Evolutionary conservation across 2,113 vertebrate species (phyloP), one percentile per base, ranked within the genome.

Genomic region (Thinocorus orbignyianus): DNA sequence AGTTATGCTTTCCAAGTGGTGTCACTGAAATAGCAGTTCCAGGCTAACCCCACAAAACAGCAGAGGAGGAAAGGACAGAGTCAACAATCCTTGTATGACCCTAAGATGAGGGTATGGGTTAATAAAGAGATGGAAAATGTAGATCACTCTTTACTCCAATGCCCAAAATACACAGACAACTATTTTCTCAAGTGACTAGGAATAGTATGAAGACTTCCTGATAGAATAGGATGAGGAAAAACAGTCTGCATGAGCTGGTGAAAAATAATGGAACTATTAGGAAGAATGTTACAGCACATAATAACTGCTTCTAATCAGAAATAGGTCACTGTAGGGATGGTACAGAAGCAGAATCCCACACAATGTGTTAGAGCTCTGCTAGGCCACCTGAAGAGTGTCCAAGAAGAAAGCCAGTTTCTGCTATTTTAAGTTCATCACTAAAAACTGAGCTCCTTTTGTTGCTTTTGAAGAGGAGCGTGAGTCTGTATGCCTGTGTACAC

Each of bases 141-240:
- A 51, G 81, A 74, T 72, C 41, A 81, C 46, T 88, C 88, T 72
- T 84, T 91, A 66, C 54, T 74, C 57, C 58, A 69, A 19, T 74
- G 78, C 73, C 80, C 77, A 64, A 92, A 96, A 95, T 91, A 91
- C 42, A 46, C 39, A 23, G 49, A 33, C 54, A 88, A 26, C 42
- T 84, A 46, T 96, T 92, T 91, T 91, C 86, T 97, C 86, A 79
- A 91, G 86, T 89, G 33, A 48, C 86, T 91, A n/a, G 83, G 83
- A 95, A 89, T 35, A 96, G 81, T 60, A 84, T 31, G 6, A 90
- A 46, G 30, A 39, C 15, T 86, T 77, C 41, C 39, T 51, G 81
- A 41, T 92, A 86, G 86, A 96, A 92, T 12, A 39, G 51, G 25
- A 78, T 2, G 1, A 88, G 39, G 49, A 10, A 89, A 78, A 87